Evolutionary conservation across 2,113 vertebrate species (phyloP), one percentile per base, ranked within the genome.

Genomic region (Lipophrys pholis): DNA sequence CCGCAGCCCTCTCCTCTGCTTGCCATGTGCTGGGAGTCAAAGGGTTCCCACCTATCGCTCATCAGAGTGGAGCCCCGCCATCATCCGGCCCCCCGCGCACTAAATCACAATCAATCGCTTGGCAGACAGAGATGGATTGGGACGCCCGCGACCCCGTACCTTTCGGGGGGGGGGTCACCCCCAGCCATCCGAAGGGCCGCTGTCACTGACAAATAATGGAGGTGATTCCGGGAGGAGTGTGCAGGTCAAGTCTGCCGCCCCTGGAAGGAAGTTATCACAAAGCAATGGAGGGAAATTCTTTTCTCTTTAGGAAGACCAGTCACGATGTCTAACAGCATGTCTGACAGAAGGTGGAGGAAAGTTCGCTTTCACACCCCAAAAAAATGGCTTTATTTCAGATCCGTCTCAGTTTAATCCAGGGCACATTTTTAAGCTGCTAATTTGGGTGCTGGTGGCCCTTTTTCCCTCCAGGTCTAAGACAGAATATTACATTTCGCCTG

Each of bases 121-220:
- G 78, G 76, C 82, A 80, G 94, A 91, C 91, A 92, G 90, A 94
- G 92, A 95, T 91, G 86, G 92, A 94, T 92, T 87, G 73, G 83
- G 60, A 63, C 52, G 78, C 85, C 88, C 80, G 0, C 76, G 66
- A 94, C 93, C 93, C 90, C 69, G 79, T 62, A 88, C 77, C 69
- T 90, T 85, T 71, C 64, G 62, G 73, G 64, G 76, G 80, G 77
- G 76, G 21, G 21, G 21, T 30, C 21, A 30, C 21, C 70, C 72
- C 63, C 35, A 69, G 63, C 50, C 65, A 90, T 90, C 86, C 89
- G 85, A 73, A 83, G 79, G 74, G 76, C 40, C 0, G 89, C 87
- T 92, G 91, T 92, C 91, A 91, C 74, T 72, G 90, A 83, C 90
- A 75, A 76, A 94, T 92, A 94, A 93, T 90, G 73, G 88, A 80